A percentile compares a stretch with the other conserved stretches of the same genome.
Conservation (phyloP, 2,113 vertebrate species). For the Reinhardtius hippoglossoides region DNA sequence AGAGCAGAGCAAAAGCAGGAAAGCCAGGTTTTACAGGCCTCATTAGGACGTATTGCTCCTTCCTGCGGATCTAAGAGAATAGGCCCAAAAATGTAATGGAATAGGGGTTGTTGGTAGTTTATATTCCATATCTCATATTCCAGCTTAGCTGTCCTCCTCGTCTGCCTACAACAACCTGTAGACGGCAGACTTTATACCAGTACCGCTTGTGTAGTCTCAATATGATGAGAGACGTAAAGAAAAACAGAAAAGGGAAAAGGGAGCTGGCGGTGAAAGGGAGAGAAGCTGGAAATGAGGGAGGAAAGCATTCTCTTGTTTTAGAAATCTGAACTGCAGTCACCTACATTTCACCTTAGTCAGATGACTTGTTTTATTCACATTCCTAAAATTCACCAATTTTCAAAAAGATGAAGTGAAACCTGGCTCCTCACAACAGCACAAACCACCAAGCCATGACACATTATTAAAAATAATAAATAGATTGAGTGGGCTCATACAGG, state of each 20-base stretch:
- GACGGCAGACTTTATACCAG: not conserved
- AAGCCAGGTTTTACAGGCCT: conserved; percentile 58
- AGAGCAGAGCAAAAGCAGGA: conserved; percentile 55
- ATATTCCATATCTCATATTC: not conserved
- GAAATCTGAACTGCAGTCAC: no score
- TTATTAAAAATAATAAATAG: not conserved
- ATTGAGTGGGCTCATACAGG: not conserved
- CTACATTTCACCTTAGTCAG: no score
- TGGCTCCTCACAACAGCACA: not conserved
- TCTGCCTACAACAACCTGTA: not conserved
- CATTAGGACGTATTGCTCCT: conserved; percentile 53
- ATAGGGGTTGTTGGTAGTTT: not conserved
- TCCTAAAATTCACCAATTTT: not conserved
- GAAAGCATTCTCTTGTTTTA: no score
- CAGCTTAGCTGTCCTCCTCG: not conserved
- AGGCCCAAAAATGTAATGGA: conserved; percentile 24
- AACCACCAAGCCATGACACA: no score
- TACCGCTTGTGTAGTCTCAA: no score
- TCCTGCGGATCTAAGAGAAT: conserved; percentile 50
- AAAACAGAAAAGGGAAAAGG: no score
- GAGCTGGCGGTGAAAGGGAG: not conserved
- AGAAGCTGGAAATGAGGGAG: no score
- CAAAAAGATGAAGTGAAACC: no score
- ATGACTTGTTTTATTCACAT: not conserved
- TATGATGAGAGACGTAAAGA: no score